Percentiles rank a stretch among this genome's conserved stretches.
These are phyloP conservation scores for Metaphire vulgaris DNA, from an alignment of 1,140 invertebrate species.

Conservation along the genomic window DNA sequence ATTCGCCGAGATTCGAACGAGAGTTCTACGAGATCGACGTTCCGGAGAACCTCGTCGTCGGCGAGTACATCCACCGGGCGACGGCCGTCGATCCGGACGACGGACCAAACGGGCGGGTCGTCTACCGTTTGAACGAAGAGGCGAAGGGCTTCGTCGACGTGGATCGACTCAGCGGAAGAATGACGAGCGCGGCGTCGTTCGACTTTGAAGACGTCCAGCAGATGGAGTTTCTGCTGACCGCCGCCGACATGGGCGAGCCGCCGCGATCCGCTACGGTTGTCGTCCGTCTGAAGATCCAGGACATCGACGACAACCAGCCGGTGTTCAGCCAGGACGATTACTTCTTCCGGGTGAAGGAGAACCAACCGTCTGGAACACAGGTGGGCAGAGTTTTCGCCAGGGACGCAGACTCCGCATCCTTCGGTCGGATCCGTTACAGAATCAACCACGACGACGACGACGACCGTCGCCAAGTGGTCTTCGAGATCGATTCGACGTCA, in stretches of 20 bases:
- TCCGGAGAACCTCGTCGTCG: conserved; percentile 74
- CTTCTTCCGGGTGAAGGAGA: background rate
- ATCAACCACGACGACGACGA: background rate
- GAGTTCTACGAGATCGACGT: conserved; percentile 32
- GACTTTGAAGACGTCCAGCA: background rate
- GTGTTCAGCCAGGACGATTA: background rate
- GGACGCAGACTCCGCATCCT: conserved; percentile 16
- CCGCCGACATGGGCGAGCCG: conserved; percentile 63
- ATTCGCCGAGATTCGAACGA: conserved; percentile 13
- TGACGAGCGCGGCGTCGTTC: background rate
- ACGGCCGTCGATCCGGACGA: conserved; percentile 78
- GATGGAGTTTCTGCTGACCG: conserved; percentile 61
- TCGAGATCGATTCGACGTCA: conserved; percentile 12
- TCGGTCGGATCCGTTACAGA: conserved; percentile 12
- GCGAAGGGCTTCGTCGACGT: background rate
- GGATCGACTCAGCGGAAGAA: background rate
- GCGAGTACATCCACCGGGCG: conserved; percentile 72
- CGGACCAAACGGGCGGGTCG: conserved; percentile 74
- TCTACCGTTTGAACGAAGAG: conserved; percentile 60
- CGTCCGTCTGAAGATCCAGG: background rate
- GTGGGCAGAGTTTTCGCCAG: background rate
- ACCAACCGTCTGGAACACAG: background rate
- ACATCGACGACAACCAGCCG: background rate
- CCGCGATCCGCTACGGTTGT: background rate
- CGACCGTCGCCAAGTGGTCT: background rate